These are phyloP conservation scores for Centrocercus urophasianus DNA, from an alignment of 2,113 vertebrate species.

Conservation along the genomic window DNA sequence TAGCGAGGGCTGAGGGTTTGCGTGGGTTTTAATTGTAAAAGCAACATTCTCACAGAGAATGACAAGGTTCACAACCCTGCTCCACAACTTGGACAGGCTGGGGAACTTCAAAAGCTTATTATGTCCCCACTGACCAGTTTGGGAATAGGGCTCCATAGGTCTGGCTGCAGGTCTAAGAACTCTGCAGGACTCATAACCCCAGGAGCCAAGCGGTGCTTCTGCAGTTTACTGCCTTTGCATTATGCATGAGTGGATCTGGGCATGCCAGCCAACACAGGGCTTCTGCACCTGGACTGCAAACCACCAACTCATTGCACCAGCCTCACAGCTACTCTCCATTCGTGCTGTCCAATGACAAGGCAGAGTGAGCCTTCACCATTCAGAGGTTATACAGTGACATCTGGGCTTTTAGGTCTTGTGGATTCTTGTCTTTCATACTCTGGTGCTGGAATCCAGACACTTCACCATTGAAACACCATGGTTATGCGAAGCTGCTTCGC, in stretches of 20 bases:
- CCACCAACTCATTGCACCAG: fast-evolving
- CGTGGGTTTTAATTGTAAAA: conserved; percentile 62
- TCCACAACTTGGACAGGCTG: neutral
- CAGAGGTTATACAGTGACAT: neutral
- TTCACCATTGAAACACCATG: neutral
- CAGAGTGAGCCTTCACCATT: neutral
- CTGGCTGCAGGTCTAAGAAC: neutral
- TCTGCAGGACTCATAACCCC: neutral
- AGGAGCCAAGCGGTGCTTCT: neutral
- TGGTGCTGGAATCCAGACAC: neutral
- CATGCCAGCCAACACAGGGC: fast-evolving
- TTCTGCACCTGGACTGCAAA: neutral
- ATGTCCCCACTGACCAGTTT: neutral
- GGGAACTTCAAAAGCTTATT: conserved; percentile 28
- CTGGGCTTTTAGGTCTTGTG: neutral
- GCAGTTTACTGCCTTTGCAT: neutral
- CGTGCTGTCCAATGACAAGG: neutral
- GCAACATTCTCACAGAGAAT: conserved; percentile 54
- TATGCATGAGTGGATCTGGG: neutral
- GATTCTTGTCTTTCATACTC: neutral
- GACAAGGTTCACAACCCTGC: conserved; percentile 40
- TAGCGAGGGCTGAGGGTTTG: conserved; percentile 36
- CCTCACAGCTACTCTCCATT: neutral
- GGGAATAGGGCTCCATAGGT: neutral
- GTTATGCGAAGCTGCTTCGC: neutral